Percentiles rank a stretch among this genome's conserved stretches.
phyloP scores from a whole-genome alignment of 1,140 invertebrate species.

The Anastatus disparis region DNA sequence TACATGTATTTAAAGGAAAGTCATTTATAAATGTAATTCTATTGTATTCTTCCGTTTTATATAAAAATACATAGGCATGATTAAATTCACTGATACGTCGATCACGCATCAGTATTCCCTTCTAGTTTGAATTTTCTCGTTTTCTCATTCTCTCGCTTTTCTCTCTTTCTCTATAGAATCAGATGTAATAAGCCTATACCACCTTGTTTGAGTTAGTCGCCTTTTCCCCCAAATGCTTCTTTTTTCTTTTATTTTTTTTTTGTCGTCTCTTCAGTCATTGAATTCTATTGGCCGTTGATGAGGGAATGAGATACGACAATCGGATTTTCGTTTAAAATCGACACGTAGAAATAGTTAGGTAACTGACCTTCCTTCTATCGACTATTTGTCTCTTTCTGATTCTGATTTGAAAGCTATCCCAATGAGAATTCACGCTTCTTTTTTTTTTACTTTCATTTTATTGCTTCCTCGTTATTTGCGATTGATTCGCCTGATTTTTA shows the following conservation, averaged over 20 bases:
- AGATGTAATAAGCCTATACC: background rate
- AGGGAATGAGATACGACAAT: constrained; percentile 39
- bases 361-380: constrained; percentile 24
- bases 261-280: background rate
- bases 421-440: background rate
- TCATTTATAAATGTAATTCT: too few relatives aligned
- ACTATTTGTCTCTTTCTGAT: constrained; percentile 45
- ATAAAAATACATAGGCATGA: background rate
- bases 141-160: background rate
- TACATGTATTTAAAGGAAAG: too few relatives aligned
- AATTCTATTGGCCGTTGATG: background rate
- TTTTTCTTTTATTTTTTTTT: too few relatives aligned
- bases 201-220: background rate
- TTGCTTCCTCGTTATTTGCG: too few relatives aligned
- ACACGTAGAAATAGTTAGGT: constrained; percentile 42
- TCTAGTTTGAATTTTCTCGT: too few relatives aligned
- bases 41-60: background rate
- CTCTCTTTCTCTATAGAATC: background rate
- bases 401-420: constrained; percentile 39
- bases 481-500: too few relatives aligned
- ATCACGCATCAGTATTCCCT: background rate
- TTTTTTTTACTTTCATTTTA: background rate
- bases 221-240: too few relatives aligned
- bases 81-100: constrained; percentile 7
- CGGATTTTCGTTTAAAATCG: constrained; percentile 56